Conservation (phyloP, 1,140 invertebrate genomes). For the Procambarus virginalis region DNA sequence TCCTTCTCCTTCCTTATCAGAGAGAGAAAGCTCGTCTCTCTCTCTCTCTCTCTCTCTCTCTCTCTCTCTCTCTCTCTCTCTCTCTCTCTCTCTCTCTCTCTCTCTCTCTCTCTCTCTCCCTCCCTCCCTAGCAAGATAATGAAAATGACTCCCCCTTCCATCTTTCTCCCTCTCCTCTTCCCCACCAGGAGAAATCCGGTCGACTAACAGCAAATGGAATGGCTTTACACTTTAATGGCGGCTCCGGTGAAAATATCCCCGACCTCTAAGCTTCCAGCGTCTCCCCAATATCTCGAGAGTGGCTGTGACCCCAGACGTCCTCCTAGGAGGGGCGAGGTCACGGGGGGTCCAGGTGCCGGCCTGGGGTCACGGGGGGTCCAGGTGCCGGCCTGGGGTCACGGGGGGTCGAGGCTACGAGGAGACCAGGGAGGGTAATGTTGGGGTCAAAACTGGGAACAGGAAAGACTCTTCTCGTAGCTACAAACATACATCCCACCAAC, state of each 20-base stretch:
- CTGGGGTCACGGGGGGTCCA: too few species aligned
- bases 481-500: too few species aligned
- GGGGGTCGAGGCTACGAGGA: too few species aligned
- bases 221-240: slow-evolving; percentile 22
- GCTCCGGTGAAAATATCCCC: not conserved
- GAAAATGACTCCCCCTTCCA: not conserved
- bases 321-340: too few species aligned
- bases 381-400: too few species aligned
- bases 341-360: not conserved
- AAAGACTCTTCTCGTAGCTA: too few species aligned
- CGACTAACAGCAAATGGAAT: slow-evolving; percentile 7
- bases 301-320: not conserved
- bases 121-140: not conserved
- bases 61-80: slow-evolving; percentile 26
- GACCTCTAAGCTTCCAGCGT: not conserved
- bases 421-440: too few species aligned
- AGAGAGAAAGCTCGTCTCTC: not conserved
- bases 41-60: not conserved
- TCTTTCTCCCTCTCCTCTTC: not conserved
- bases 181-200: not conserved
- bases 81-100: slow-evolving; percentile 20
- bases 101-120: slow-evolving; percentile 17
- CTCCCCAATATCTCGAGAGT: not conserved
- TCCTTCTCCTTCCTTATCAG: not conserved
- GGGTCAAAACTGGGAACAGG: too few species aligned